Evolutionary conservation across 2,888 invertebrate species (phyloP).

Genomic region (Tyria jacobaeae): DNA sequence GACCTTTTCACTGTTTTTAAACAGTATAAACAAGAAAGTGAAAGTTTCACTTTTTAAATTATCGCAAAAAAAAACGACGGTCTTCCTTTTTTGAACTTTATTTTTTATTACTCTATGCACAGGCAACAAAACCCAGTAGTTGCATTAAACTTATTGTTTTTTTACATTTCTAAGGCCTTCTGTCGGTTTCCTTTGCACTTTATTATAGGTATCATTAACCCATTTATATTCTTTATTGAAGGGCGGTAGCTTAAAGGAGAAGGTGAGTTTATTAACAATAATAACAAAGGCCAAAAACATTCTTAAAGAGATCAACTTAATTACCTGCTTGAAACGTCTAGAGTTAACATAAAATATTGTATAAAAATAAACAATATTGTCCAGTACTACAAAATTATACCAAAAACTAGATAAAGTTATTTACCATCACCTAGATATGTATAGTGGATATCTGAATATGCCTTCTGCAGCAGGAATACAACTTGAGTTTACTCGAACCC

Average conservation of each 20-base stretch:
- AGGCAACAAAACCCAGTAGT: slow-evolving; percentile 42
- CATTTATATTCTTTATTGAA: slow-evolving; percentile 17
- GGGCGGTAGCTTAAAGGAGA: not conserved
- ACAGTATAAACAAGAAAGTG: slow-evolving; percentile 70
- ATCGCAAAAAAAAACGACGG: slow-evolving; percentile 35
- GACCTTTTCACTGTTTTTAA: slow-evolving; percentile 42
- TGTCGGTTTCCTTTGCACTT: slow-evolving; percentile 34
- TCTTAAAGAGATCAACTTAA: not conserved
- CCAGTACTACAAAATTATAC: not conserved
- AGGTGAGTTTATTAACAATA: not conserved
- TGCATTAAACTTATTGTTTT: slow-evolving; percentile 27
- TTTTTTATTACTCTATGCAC: slow-evolving; percentile 23
- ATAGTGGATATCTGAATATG: too few species aligned
- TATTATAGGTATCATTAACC: slow-evolving; percentile 13
- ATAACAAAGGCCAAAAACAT: not conserved
- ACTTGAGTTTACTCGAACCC: too few species aligned
- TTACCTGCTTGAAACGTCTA: not conserved
- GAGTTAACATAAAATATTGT: not conserved
- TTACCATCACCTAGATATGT: too few species aligned
- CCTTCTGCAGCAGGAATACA: too few species aligned
- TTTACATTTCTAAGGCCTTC: slow-evolving; percentile 16
- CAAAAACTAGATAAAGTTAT: too few species aligned
- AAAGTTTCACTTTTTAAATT: slow-evolving; percentile 62
- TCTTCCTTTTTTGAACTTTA: slow-evolving; percentile 36
- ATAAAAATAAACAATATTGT: not conserved